Evolutionary conservation across 2,888 invertebrate genomes (phyloP).

Genomic region (Sphaerophoria taeniata): DNA sequence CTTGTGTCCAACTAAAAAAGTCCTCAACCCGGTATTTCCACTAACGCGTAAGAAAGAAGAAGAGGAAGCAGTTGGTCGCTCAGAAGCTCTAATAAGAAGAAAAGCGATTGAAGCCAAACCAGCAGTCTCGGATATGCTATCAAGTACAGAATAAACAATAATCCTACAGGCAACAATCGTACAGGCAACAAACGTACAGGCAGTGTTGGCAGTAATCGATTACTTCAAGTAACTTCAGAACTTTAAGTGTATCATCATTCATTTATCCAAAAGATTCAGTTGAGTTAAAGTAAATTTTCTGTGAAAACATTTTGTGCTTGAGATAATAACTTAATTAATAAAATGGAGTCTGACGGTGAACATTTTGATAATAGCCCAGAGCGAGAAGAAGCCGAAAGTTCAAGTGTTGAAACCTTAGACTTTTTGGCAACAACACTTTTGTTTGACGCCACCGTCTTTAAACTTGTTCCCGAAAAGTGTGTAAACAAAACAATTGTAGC

Average conservation of each 20-base stretch:
- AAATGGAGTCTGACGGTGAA: conserved; percentile 16
- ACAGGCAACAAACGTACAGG: no score
- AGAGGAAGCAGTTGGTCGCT: no score
- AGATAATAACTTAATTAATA: background rate
- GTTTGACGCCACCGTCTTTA: conserved; percentile 12
- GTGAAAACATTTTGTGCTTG: background rate
- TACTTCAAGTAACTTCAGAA: no score
- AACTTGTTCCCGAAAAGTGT: conserved; percentile 16
- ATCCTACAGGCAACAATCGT: no score
- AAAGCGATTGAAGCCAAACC: no score
- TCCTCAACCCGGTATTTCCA: background rate
- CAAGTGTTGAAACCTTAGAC: conserved; percentile 2
- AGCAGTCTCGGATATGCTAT: no score
- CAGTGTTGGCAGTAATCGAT: no score
- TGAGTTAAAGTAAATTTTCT: background rate
- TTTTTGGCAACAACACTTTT: background rate
- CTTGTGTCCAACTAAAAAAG: background rate
- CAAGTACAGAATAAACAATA: no score
- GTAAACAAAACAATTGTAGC: conserved; percentile 11
- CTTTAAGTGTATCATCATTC: no score
- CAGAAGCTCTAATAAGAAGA: no score
- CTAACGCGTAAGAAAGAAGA: no score
- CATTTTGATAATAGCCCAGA: conserved; percentile 2
- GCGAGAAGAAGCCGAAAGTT: background rate
- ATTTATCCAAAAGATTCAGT: background rate